Evolutionary conservation across 2,888 invertebrate species (phyloP), one percentile per base, ranked within the genome.

Genomic region (Itoplectis maculator): DNA sequence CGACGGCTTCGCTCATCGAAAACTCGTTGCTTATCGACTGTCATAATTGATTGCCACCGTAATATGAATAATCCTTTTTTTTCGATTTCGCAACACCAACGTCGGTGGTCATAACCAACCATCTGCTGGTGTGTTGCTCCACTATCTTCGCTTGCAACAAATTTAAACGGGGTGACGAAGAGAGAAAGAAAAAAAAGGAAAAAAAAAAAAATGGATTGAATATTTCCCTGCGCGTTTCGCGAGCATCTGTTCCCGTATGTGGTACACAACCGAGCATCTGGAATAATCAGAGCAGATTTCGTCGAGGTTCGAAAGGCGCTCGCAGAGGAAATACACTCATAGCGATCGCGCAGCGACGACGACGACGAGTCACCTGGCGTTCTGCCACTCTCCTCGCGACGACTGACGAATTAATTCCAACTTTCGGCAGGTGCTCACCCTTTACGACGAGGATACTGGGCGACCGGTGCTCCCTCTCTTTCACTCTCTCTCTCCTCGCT

Each of bases 341-440:
- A 79, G 61, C 68, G 79, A 82, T 75, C 45, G 23, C 15, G 69
- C 75, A 8, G 65, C 70, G 66, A n/a, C n/a, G n/a, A n/a, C n/a
- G n/a, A n/a, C n/a, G n/a, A n/a, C 29, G 56, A 76, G 66, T 82
- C 82, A 82, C 82, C 82, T 82, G 82, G 82, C 82, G 82, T 79
- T 82, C 29, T 77, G 76, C 79, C 79, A 79, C 79, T 79, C 82
- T 82, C 79, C 73, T 61, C 54, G 73, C 37, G 63, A 51, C 79
- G 75, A 54, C 82, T 82, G 82, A 82, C 79, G 82, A 82, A 82
- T 82, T 82, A 79, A 82, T 82, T 82, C 79, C 79, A 82, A 49
- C 79, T 76, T 82, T 79, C 82, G 79, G 82, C 82, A 82, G 82
- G 82, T 82, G 82, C 79, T 29, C 29, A 79, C 68, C 79, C 82